Conservation (phyloP, 2,797 vertebrate genomes). For the Tragelaphus eurycerus region DNA sequence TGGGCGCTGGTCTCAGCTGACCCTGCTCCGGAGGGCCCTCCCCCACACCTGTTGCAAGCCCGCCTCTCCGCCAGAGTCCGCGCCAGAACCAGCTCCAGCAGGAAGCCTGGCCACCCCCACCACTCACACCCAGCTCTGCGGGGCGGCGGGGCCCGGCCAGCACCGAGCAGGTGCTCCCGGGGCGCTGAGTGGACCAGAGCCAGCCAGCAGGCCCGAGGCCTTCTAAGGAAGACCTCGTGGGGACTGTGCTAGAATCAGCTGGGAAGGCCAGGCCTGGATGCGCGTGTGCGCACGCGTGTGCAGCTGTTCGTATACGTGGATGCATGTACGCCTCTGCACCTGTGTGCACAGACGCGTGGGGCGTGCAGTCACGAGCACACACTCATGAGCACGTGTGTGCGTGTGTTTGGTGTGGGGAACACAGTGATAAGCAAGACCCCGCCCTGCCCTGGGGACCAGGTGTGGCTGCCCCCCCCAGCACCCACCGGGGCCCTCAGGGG, state of each 20-base stretch:
- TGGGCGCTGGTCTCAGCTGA: neutral
- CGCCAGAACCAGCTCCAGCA: neutral
- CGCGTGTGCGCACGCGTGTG: rapidly evolving
- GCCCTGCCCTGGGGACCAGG: neutral
- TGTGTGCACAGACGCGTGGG: rapidly evolving
- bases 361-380: rapidly evolving
- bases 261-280: rapidly evolving
- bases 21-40: neutral
- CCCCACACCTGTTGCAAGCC: neutral
- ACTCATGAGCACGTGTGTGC: rapidly evolving
- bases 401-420: rapidly evolving
- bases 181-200: rapidly evolving
- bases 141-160: neutral
- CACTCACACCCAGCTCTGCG: rapidly evolving
- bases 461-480: neutral
- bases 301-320: rapidly evolving
- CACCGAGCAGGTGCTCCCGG: rapidly evolving
- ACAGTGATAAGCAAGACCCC: neutral
- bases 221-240: neutral
- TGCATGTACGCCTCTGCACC: rapidly evolving
- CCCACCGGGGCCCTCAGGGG: neutral
- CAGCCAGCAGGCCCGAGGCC: neutral
- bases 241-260: rapidly evolving
- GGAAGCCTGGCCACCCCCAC: neutral
- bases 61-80: neutral